A percentile compares a stretch with the other conserved stretches of the same genome.
Evolutionary conservation across 1,140 invertebrate species (phyloP).

Genomic region (Neodiprion virginianus): DNA sequence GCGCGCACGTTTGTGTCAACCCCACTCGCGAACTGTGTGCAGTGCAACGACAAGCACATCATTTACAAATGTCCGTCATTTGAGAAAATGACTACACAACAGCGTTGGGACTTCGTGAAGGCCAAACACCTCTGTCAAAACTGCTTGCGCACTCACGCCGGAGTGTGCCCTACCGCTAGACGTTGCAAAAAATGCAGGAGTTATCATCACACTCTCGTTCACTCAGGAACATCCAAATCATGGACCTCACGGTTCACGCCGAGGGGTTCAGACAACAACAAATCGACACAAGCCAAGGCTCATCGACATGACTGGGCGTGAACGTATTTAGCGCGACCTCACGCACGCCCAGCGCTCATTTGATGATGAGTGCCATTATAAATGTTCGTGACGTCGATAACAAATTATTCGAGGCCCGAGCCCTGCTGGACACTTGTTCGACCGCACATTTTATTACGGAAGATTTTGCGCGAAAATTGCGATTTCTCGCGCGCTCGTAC

Average conservation of each 20-base stretch:
- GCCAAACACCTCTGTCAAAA: slow-evolving; percentile 11
- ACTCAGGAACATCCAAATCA: not conserved
- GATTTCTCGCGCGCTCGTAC: not conserved
- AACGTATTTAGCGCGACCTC: slow-evolving; percentile 18
- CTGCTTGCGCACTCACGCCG: slow-evolving; percentile 11
- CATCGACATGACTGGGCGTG: slow-evolving; percentile 13
- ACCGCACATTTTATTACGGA: too few species aligned
- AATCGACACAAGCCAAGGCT: slow-evolving; percentile 1
- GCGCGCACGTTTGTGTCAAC: slow-evolving; percentile 18
- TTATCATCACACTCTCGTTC: slow-evolving; percentile 1
- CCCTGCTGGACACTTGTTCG: slow-evolving; percentile 6
- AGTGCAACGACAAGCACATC: slow-evolving; percentile 15
- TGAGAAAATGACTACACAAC: slow-evolving; percentile 14
- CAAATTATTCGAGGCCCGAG: slow-evolving; percentile 12
- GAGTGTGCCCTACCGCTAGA: not conserved
- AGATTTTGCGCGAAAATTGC: too few species aligned
- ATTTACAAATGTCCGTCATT: slow-evolving; percentile 17
- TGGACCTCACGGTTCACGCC: not conserved
- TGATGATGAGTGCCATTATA: slow-evolving; percentile 29
- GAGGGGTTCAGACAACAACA: not conserved
- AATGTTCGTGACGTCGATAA: slow-evolving; percentile 14
- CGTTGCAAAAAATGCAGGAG: slow-evolving; percentile 15
- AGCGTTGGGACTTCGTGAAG: slow-evolving; percentile 18
- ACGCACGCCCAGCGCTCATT: slow-evolving; percentile 12
- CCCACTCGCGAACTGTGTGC: not conserved